Evolutionary conservation across 2,113 vertebrate species (phyloP).

Genomic region (Corapipo altera): DNA sequence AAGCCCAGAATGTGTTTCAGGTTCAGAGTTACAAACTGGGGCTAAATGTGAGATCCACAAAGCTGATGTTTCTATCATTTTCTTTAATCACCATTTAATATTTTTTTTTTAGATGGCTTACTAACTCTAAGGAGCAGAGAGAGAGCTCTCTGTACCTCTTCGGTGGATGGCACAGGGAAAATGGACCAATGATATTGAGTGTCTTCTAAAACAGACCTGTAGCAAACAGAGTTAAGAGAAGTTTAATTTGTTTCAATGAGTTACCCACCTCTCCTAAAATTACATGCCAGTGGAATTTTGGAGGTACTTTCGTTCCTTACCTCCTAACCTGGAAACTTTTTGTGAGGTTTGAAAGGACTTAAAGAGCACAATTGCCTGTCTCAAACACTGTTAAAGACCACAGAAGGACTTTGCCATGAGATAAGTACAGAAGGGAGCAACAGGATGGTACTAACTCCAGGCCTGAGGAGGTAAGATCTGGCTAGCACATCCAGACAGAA

Average conservation of each 20-base stretch:
- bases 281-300: neutral
- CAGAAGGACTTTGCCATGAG: neutral
- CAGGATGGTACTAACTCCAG: neutral
- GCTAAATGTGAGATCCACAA: neutral
- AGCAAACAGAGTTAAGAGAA: neutral
- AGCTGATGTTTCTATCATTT: neutral
- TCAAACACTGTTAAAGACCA: neutral
- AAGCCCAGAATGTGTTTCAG: neutral
- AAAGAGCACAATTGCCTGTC: neutral
- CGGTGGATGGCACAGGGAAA: neutral
- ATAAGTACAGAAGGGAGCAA: neutral
- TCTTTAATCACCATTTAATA: neutral
- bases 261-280: neutral
- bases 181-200: rapidly evolving
- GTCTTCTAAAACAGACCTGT: neutral
- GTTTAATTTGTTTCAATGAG: neutral
- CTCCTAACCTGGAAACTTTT: neutral
- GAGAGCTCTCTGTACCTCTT: neutral
- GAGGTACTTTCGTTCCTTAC: neutral
- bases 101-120: neutral
- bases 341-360: neutral
- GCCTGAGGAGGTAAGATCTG: neutral
- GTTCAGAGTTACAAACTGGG: neutral
- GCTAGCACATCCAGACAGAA: neutral
- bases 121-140: neutral